Evolutionary conservation across 2,113 vertebrate species (phyloP), one percentile per base, ranked within the genome.

Genomic region (Acanthochromis polyacanthus): DNA sequence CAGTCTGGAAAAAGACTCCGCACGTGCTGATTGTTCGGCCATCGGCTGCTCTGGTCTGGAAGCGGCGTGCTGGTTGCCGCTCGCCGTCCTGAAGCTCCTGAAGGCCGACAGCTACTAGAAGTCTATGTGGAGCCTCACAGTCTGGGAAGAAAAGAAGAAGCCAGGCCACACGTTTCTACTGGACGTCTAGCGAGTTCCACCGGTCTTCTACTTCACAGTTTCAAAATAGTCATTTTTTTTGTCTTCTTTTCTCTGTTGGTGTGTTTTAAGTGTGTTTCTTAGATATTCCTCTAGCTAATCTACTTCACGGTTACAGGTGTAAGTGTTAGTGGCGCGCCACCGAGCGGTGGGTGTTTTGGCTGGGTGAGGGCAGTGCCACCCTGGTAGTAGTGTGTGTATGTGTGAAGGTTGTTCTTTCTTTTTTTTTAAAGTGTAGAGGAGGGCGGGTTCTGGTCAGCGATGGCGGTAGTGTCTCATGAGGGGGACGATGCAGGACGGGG

Each of bases 401-500:
- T 77, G 67, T 81, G 72, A 8, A 10, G 32, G 32, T 36, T 36
- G 9, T 10, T 36, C 32, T 36, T 36, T 2, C n/a, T n/a, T 36
- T 36, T 75, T 78, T 73, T n/a, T 51, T 51, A 19, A 43, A 75
- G 57, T 67, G 72, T 57, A 10, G 61, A 59, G 65, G 58, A 78
- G 53, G 76, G 73, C 64, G 57, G 64, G 46, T 43, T 62, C 64
- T 46, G 75, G 46, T 98, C 95, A 99, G 92, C 96, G 98, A 60
- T 97, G 97, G 70, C 98, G 94, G 83, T 99, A 97, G 81, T 99
- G 98, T 92, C 98, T 96, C 98, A 99, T 99, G 75, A 99, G 97
- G 45, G 98, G 98, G 58, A 99, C 94, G 19, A 99, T 99, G 93
- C 98, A 99, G 14, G 98, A 96, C 0, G 98, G 97, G 0, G 97